Evolutionary conservation across 2,888 invertebrate genomes (phyloP), one percentile per base, ranked within the genome.

Genomic region (Ischnus inquisitorius): DNA sequence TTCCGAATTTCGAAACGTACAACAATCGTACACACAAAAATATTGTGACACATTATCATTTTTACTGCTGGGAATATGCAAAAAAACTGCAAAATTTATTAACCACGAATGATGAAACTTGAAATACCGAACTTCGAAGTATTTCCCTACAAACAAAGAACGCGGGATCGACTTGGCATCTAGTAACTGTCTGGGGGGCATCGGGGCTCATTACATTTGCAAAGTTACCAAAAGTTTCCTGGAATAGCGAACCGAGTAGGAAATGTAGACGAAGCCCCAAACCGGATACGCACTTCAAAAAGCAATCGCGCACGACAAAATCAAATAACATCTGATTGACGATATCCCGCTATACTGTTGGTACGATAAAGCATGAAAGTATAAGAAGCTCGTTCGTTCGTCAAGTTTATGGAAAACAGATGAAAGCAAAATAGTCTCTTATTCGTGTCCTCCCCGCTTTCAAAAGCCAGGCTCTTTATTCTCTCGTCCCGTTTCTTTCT

Each of bases 371-470:
- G 34, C 19, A 67, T 16, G 19, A 68, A 57, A 67, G 57, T 51
- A 34, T n/a, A 8, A 19, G 28, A 34, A 67, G 76, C 16, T 48
- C 46, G 34, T 57, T 68, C 57, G 6, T 54, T 39, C 39, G 39
- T 54, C 28, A 14, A 43, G 22, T 54, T 51, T 54, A 69, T 12
- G 34, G 16, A 19, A 54, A 48, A 51, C n/a, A 19, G 34, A 51
- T 69, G 69, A 69, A 51, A 22, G 51, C n/a, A 60, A 48, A 48
- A 60, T 69, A 78, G 57, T 19, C 68, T 48, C 78, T 78, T 69
- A 39, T 69, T 51, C 48, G 34, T 28, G 48, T 78, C 3, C 8
- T 34, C 34, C 34, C 16, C 19, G 16, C 64, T 28, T 65, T 39
- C 60, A 25, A 65, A 68, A 46, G 48, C 48, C 1, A 48, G 25